Base-by-base conservation (phyloP, 1,140 invertebrate genomes). In the Drosophila nigrodunni region DNA sequence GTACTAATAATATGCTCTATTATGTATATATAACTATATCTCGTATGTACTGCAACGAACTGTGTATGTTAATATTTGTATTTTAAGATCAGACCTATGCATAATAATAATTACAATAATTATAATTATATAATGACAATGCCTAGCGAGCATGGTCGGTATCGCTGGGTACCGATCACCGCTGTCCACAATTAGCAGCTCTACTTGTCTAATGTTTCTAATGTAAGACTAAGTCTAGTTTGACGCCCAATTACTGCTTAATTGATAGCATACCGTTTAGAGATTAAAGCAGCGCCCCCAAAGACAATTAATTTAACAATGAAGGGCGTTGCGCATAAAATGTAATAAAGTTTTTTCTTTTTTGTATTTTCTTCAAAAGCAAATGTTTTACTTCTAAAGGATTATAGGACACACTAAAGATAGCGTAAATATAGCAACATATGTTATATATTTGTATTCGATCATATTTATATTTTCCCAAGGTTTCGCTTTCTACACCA, bases 341-440 rank as follows among this genome's bases (percentile, higher is more conserved):
- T 39, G 30, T 69, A 82, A 74, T 82, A 77, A 72, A 86, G 57
- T 7, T 35, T 50, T 47, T 55, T 80, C 25, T 55, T 47, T 61
- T 86, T 86, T 88, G 83, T 86, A 86, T 71, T 82, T 86, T 88
- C 72, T 37, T 86, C 82, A 71, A 65, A 3, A 43, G 11, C 34
- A 64, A 34, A n/a, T n/a, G 39, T 62, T 57, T 43, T 47, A 43
- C 44, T 52, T 46, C 41, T 62, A 39, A 15, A 11, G 2, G 21
- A 18, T 15, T 57, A 55, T 39, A 2, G 13, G 1, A 55, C 15
- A 50, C 13, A 21, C 9, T 10, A 11, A 11, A 41, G 9, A 41
- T 41, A 41, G 39, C 9, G 9, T 3, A 41, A 25, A 25, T 25
- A 25, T 25, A 3, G 25, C 25, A 30, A 30, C 25, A 30, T 30